Percentiles rank a stretch among this genome's conserved stretches.
Evolutionary conservation across 2,888 invertebrate genomes (phyloP).

Genomic region (Rotaria magnacalcarata): DNA sequence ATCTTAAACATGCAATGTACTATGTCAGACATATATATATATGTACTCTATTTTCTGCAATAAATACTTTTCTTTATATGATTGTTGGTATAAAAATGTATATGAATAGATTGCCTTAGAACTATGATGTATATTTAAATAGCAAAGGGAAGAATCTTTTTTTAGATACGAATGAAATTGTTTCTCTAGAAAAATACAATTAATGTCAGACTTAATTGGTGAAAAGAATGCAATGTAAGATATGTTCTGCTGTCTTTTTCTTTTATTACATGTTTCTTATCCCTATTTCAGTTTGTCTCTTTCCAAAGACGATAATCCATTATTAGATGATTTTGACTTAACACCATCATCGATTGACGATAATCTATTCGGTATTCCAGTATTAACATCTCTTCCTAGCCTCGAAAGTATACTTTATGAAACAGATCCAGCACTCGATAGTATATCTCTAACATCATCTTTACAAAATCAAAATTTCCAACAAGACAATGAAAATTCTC

Average conservation of each 20-base stretch:
- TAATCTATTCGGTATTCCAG: constrained; percentile 2
- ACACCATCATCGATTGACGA: constrained; percentile 11
- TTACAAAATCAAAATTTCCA: not conserved
- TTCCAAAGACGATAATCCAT: not conserved
- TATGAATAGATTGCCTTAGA: not conserved
- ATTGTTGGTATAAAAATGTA: not conserved
- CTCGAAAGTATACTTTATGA: constrained; percentile 77
- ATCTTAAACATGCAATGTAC: not conserved
- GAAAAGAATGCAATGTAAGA: not conserved
- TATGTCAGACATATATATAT: not conserved
- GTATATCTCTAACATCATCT: not conserved
- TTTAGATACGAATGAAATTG: not conserved
- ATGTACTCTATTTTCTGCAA: not conserved
- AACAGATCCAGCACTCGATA: constrained; percentile 20
- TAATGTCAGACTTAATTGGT: constrained; percentile 3
- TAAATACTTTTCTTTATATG: not conserved
- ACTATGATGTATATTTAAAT: not conserved
- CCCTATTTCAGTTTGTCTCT: not conserved
- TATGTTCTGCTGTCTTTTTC: not conserved
- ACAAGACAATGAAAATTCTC: not conserved
- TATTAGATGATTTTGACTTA: not conserved
- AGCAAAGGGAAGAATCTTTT: not conserved
- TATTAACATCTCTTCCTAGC: constrained; percentile 63
- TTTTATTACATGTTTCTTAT: not conserved
- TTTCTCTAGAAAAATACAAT: not conserved